phyloP scores from a whole-genome alignment of 1,140 invertebrate genomes.

The Musca vetustissima region DNA sequence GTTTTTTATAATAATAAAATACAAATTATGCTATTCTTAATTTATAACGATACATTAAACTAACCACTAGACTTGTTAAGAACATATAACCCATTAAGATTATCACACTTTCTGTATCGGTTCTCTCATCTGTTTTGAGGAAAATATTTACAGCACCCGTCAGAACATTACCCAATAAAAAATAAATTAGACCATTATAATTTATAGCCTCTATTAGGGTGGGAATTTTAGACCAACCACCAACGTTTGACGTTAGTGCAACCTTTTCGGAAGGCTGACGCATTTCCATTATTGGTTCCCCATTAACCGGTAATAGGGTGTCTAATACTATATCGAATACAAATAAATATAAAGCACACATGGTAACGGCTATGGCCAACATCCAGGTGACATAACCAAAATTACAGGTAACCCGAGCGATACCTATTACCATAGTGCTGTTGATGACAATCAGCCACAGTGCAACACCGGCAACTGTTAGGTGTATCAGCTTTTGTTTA shows the following conservation, averaged over 20 bases:
- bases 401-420: conserved; percentile 77
- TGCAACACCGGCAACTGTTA: conserved; percentile 54
- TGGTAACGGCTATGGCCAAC: conserved; percentile 61
- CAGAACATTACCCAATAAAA: conserved; percentile 41
- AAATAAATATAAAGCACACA: conserved; percentile 59
- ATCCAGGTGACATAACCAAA: conserved; percentile 75
- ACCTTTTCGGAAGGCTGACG: neutral
- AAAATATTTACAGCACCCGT: conserved; percentile 47
- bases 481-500: conserved; percentile 46
- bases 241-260: too few species aligned
- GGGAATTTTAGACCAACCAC: neutral
- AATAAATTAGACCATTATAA: conserved; percentile 39
- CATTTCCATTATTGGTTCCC: neutral
- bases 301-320: conserved; percentile 4
- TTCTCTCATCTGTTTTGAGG: conserved; percentile 33
- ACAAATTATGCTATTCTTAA: conserved; percentile 39
- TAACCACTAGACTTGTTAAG: conserved; percentile 30
- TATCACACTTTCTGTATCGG: conserved; percentile 28
- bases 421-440: conserved; percentile 57
- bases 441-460: conserved; percentile 59
- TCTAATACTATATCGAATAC: conserved; percentile 29
- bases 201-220: conserved; percentile 36
- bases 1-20: too few species aligned
- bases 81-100: conserved; percentile 43
- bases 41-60: conserved; percentile 33